Conservation (phyloP, 2,113 vertebrate genomes). For the Ailurus styani region DNA sequence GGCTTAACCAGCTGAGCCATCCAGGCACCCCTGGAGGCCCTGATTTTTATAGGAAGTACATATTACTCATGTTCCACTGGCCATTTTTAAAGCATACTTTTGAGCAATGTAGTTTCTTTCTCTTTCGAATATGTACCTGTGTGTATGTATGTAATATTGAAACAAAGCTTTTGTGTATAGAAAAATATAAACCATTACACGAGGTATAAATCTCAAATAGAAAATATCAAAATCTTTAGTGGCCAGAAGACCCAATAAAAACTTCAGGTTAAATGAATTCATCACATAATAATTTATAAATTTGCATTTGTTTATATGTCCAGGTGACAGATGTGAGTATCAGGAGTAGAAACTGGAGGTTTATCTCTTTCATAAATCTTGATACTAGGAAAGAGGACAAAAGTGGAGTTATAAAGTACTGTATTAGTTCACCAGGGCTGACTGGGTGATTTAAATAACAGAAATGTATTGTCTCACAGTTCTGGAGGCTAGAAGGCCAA, state of each 20-base stretch:
- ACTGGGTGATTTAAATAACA: background rate
- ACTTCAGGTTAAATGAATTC: background rate
- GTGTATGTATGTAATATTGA: background rate
- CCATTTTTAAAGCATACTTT: background rate
- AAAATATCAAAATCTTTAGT: conserved; percentile 9
- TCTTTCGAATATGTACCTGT: background rate
- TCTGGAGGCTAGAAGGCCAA: background rate
- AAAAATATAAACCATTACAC: background rate
- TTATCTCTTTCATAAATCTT: background rate
- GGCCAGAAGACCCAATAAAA: background rate
- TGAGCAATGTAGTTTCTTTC: background rate
- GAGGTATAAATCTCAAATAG: background rate
- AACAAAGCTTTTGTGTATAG: background rate
- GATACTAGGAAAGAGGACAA: background rate
- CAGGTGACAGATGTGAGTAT: background rate
- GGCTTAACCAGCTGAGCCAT: background rate
- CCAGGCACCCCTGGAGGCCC: background rate
- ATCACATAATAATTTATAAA: background rate
- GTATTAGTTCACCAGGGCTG: background rate
- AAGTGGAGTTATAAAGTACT: background rate
- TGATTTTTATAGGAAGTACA: background rate
- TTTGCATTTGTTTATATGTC: background rate
- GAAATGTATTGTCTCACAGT: background rate
- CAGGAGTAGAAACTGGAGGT: background rate
- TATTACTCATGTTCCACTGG: background rate